Conservation (phyloP, 1,140 invertebrate genomes). For the Drosophila elegans region DNA sequence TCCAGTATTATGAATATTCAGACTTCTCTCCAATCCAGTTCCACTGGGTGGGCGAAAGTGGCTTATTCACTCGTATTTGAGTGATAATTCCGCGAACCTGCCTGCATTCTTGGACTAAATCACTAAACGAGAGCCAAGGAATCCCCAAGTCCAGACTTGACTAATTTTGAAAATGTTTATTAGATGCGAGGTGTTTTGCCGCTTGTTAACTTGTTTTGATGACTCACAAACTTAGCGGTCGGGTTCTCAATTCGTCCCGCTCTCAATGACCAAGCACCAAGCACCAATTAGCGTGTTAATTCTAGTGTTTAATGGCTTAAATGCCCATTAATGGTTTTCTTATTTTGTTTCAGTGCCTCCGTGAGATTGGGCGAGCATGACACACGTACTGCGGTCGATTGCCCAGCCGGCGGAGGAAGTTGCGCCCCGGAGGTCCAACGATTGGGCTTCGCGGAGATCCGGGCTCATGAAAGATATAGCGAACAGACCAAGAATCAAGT, state of each 20-base stretch:
- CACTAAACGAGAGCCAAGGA: slow-evolving; percentile 43
- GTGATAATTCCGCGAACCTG: slow-evolving; percentile 45
- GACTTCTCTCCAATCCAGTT: slow-evolving; percentile 30
- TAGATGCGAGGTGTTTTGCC: slow-evolving; percentile 59
- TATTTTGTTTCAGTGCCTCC: slow-evolving; percentile 59
- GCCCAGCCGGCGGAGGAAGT: slow-evolving; percentile 66
- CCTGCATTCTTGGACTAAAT: slow-evolving; percentile 47
- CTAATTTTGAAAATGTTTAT: slow-evolving; percentile 65
- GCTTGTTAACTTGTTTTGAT: slow-evolving; percentile 36
- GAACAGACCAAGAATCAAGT: slow-evolving; percentile 57
- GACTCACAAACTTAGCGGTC: slow-evolving; percentile 42
- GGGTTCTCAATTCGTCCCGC: slow-evolving; percentile 54
- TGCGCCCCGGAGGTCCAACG: slow-evolving; percentile 59
- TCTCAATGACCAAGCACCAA: slow-evolving; percentile 36
- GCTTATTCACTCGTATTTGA: slow-evolving; percentile 50
- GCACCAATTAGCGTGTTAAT: slow-evolving; percentile 70
- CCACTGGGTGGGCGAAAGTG: slow-evolving; percentile 25
- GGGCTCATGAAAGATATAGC: slow-evolving; percentile 85
- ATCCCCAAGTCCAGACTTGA: slow-evolving; percentile 43
- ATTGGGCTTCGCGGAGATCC: slow-evolving; percentile 72
- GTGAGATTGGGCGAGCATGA: slow-evolving; percentile 86
- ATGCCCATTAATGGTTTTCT: slow-evolving; percentile 19
- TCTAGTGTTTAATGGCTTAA: slow-evolving; percentile 58
- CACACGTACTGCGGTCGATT: slow-evolving; percentile 85
- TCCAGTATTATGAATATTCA: slow-evolving; percentile 6